Evolutionary conservation across 2,113 vertebrate species (phyloP).

Genomic region (Probosciger aterrimus): DNA sequence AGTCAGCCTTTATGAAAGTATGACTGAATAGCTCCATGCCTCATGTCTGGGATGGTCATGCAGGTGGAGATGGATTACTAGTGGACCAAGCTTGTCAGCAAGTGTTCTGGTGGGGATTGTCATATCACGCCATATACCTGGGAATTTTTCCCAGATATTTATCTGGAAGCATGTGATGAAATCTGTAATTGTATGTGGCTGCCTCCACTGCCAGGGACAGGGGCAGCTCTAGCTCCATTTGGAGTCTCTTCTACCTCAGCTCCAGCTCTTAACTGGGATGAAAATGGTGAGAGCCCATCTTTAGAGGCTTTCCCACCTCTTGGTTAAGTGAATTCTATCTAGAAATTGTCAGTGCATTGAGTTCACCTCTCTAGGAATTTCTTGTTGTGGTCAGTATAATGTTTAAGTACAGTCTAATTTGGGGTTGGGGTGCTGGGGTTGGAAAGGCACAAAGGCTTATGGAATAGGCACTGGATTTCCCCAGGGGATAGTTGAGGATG

Average conservation of each 20-base stretch:
- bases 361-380: not conserved
- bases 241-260: not conserved
- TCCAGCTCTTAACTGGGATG: not conserved
- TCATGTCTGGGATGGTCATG: not conserved
- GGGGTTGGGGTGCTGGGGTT: fast-evolving
- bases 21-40: not conserved
- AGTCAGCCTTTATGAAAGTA: not conserved
- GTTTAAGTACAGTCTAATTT: fast-evolving
- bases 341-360: not conserved
- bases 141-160: not conserved
- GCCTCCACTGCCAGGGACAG: not conserved
- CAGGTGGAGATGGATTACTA: not conserved
- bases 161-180: not conserved
- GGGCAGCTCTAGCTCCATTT: not conserved
- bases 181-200: not conserved
- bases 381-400: not conserved
- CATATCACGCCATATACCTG: fast-evolving
- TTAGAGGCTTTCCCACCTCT: not conserved
- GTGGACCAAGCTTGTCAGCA: not conserved
- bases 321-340: not conserved
- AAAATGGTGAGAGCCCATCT: not conserved
- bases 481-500: not conserved
- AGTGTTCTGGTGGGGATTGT: not conserved
- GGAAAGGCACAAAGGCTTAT: not conserved
- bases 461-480: not conserved